A percentile compares a stretch with the other conserved stretches of the same genome.
These are phyloP conservation scores for Acanthochromis polyacanthus DNA, from an alignment of 2,113 vertebrate species.

Conservation along the genomic window DNA sequence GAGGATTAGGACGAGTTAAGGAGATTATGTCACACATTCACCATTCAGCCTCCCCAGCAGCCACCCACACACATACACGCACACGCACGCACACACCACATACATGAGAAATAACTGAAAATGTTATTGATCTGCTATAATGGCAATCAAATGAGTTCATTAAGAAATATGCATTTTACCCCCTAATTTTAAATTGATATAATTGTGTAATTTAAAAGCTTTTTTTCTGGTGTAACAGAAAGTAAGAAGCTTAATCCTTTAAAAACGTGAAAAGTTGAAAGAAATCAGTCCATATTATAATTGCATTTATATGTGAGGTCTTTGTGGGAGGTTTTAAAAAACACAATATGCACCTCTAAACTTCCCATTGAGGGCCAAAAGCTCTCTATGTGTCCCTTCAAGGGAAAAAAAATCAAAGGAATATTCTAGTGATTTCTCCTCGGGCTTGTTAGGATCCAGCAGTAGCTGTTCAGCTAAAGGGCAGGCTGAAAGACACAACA, in stretches of 20 bases:
- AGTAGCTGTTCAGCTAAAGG: conserved; percentile 68
- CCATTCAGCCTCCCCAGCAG: conserved; percentile 77
- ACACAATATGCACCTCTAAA: conserved; percentile 22
- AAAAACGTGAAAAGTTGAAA: not conserved
- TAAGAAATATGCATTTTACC: not conserved
- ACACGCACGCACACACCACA: conserved; percentile 27
- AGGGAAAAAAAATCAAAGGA: conserved; percentile 58
- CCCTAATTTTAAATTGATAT: too few species aligned
- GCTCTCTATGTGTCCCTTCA: conserved; percentile 26
- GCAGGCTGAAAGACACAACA: conserved; percentile 83
- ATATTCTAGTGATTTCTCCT: conserved; percentile 62
- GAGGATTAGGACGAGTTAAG: conserved; percentile 89
- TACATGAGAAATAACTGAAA: conserved; percentile 25
- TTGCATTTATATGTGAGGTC: conserved; percentile 21
- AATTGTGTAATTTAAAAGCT: not conserved
- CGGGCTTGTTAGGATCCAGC: conserved; percentile 75
- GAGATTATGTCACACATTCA: conserved; percentile 87
- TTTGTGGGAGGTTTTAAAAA: conserved; percentile 2
- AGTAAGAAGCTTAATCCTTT: not conserved
- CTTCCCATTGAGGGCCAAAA: conserved; percentile 7
- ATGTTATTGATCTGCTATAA: conserved; percentile 36
- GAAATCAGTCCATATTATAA: not conserved
- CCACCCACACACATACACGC: conserved; percentile 64
- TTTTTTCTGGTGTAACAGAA: too few species aligned
- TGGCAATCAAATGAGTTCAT: not conserved